Percentiles rank a stretch among this genome's conserved stretches.
Evolutionary conservation across 2,888 invertebrate genomes (phyloP).

Genomic region (Melanostoma scalare): DNA sequence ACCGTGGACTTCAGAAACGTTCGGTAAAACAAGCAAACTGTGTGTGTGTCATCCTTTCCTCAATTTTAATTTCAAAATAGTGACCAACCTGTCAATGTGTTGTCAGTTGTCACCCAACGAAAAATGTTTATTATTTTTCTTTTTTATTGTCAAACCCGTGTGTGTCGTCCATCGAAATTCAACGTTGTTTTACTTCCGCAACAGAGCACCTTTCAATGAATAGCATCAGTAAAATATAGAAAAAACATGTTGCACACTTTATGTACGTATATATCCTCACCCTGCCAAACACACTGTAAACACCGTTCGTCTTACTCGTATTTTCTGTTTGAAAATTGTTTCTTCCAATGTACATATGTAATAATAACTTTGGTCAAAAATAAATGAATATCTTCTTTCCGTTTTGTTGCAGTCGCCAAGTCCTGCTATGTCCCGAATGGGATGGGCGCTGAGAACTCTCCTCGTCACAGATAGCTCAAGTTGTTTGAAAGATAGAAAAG

Average conservation of each 20-base stretch:
- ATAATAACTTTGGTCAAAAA: constrained; percentile 17
- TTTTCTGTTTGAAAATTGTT: background rate
- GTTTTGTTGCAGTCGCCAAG: constrained; percentile 83
- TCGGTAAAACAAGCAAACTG: background rate
- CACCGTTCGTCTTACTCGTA: background rate
- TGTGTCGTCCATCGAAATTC: background rate
- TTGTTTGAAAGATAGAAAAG: constrained; percentile 86
- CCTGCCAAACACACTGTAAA: constrained; percentile 42
- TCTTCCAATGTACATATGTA: constrained; percentile 2
- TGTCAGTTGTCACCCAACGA: constrained; percentile 2
- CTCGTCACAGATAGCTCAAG: constrained; percentile 86
- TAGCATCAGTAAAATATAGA: background rate
- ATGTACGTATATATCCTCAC: background rate
- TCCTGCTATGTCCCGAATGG: constrained; percentile 86
- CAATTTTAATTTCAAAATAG: too few species aligned
- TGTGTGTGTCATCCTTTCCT: too few species aligned
- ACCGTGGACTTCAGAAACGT: constrained; percentile 1
- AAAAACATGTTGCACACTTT: background rate
- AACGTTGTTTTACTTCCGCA: background rate
- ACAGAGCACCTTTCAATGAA: background rate
- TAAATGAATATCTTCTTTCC: constrained; percentile 31
- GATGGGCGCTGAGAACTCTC: constrained; percentile 87
- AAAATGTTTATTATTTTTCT: background rate
- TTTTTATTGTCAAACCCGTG: background rate
- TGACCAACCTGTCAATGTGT: background rate